Base-by-base conservation (phyloP, 23 tunicate genomes). In the Trididemnum clinides region DNA sequence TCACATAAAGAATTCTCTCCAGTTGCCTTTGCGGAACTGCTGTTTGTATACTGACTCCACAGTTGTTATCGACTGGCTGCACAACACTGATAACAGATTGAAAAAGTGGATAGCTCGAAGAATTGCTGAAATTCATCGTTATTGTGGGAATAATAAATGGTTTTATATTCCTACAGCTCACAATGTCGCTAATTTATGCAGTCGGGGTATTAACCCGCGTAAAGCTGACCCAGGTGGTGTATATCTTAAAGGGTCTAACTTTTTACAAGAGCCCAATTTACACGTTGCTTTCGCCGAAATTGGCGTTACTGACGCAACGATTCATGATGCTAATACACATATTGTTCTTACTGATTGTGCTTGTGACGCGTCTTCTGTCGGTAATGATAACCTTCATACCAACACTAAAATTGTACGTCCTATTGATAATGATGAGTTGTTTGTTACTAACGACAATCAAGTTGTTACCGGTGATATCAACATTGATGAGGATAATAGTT, bases 101-200 rank as follows among this genome's bases (percentile, higher is more conserved):
- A 73, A 37, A 5, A 73, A 73, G 38, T 73, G 31, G 28, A 57
- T 73, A 4, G 29, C 80, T 10, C 80, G 80, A 20, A 37, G 22
- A 73, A 39, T 73, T 18, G 25, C 80, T 73, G 80, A 73, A 36
- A 73, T 73, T 39, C 37, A 73, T 20, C 54, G 80, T 7, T 73
- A 2, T 4, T 12, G 15, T 37, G 57, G 29, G 2, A 7, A 12
- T 7, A 57, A 73, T 73, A 2, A 36, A 22, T 73, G 28, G 80
- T 6, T 21, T 12, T 3, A 73, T 7, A 57, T 73, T 5, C 29
- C 57, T 18, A 36, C 80, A 5, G 6, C 57, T 19, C 10, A 22
- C 26, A 73, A 73, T 73, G 57, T 30, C 6, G 80, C 80, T 23
- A 29, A 73, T 28, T 28, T 73, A 19, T 73, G 80, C 29, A 30